Conservation (phyloP, 2,797 vertebrate genomes). For the Micropoecilia bifurca region DNA sequence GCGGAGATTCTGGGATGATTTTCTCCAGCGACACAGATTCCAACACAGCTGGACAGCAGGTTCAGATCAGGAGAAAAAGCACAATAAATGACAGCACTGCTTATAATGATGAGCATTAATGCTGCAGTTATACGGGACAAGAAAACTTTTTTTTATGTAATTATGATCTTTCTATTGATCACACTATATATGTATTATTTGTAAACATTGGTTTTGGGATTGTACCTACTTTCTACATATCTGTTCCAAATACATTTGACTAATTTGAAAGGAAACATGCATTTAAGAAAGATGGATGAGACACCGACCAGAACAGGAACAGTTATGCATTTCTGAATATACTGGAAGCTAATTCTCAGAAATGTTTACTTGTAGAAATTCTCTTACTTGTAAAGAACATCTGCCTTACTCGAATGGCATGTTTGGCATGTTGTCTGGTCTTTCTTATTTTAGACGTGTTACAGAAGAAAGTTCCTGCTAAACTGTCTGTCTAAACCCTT, state of each 20-base stretch:
- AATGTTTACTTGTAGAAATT: not conserved
- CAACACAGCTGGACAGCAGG: constrained; percentile 83
- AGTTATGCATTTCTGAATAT: not conserved
- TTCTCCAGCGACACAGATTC: constrained; percentile 90
- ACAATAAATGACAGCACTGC: not conserved
- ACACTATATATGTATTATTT: not conserved
- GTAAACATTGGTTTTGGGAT: not conserved
- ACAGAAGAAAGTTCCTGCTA: too few species aligned
- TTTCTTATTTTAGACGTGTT: not conserved
- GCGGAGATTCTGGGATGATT: constrained; percentile 86
- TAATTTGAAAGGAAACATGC: not conserved
- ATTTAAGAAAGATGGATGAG: not conserved
- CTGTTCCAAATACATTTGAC: not conserved
- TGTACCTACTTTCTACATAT: not conserved
- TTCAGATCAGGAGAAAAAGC: constrained; percentile 13
- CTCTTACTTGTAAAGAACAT: not conserved
- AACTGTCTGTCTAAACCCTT: not conserved
- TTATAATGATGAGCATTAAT: constrained; percentile 8
- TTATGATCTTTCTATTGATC: not conserved
- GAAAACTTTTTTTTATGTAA: not conserved
- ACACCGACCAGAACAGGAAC: not conserved
- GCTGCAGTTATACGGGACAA: constrained; percentile 4
- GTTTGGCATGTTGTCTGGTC: not conserved
- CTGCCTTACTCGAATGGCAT: not conserved
- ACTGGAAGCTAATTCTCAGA: not conserved